Evolutionary conservation across 2,113 vertebrate species (phyloP).

Genomic region (Gobius niger): DNA sequence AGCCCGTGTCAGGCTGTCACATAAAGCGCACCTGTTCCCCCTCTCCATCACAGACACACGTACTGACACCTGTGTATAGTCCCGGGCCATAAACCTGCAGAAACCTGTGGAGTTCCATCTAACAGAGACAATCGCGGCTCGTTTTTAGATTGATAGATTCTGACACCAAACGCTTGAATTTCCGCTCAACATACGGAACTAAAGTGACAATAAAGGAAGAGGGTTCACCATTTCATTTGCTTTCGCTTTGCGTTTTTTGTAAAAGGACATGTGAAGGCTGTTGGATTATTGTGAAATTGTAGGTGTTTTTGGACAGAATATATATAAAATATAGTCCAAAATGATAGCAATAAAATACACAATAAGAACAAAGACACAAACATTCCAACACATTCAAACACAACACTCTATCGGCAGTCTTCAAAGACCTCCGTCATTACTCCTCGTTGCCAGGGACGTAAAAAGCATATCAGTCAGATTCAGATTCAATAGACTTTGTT

Average conservation of each 20-base stretch:
- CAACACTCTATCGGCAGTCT: too few species aligned
- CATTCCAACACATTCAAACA: too few species aligned
- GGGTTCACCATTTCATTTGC: slow-evolving; percentile 10
- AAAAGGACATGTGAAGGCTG: background rate
- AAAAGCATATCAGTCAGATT: too few species aligned
- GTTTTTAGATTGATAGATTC: slow-evolving; percentile 18
- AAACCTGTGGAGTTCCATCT: slow-evolving; percentile 53
- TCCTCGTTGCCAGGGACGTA: too few species aligned
- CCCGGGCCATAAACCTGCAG: slow-evolving; percentile 39
- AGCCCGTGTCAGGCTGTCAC: slow-evolving; percentile 39
- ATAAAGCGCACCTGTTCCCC: slow-evolving; percentile 16
- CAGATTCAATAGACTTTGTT: too few species aligned
- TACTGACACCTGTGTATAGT: slow-evolving; percentile 18
- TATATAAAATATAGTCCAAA: too few species aligned
- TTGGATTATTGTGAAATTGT: background rate
- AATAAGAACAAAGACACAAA: too few species aligned
- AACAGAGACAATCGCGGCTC: slow-evolving; percentile 16
- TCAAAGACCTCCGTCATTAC: too few species aligned
- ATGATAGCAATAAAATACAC: too few species aligned
- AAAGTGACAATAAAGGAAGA: background rate
- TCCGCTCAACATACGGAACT: slow-evolving; percentile 6
- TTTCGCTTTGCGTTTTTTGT: background rate
- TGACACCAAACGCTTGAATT: slow-evolving; percentile 26
- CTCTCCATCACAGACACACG: slow-evolving; percentile 15
- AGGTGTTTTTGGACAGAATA: background rate